Conservation (phyloP, 2,113 vertebrate species). For the Ochotona princeps region DNA sequence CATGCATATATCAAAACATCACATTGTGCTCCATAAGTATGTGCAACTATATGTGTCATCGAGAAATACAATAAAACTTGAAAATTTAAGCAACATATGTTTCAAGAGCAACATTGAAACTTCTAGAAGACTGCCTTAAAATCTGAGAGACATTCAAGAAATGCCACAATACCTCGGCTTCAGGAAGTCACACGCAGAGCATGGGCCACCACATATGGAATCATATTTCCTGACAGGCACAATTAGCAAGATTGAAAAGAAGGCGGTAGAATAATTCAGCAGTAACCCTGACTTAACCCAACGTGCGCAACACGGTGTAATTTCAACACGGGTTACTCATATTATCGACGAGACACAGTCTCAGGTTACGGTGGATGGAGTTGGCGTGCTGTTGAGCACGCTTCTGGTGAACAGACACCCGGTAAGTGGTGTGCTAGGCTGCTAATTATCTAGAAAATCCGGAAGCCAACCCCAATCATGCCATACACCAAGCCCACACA, state of each 20-base stretch:
- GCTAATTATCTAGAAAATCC: neutral
- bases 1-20: too few species aligned
- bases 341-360: neutral
- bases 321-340: neutral
- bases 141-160: neutral
- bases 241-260: neutral
- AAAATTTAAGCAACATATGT: too few species aligned
- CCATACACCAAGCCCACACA: neutral
- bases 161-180: neutral
- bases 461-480: neutral
- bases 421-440: neutral
- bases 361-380: accelerated
- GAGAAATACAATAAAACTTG: too few species aligned
- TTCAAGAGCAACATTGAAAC: neutral
- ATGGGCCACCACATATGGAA: neutral
- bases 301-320: neutral
- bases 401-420: neutral
- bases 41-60: too few species aligned
- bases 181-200: neutral
- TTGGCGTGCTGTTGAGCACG: too few species aligned
- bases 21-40: too few species aligned
- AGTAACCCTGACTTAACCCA: neutral
- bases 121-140: neutral
- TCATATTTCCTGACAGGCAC: neutral
- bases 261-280: neutral